Base-by-base conservation (phyloP, 2,113 vertebrate genomes). In the Protomyctophum bolini region DNA sequence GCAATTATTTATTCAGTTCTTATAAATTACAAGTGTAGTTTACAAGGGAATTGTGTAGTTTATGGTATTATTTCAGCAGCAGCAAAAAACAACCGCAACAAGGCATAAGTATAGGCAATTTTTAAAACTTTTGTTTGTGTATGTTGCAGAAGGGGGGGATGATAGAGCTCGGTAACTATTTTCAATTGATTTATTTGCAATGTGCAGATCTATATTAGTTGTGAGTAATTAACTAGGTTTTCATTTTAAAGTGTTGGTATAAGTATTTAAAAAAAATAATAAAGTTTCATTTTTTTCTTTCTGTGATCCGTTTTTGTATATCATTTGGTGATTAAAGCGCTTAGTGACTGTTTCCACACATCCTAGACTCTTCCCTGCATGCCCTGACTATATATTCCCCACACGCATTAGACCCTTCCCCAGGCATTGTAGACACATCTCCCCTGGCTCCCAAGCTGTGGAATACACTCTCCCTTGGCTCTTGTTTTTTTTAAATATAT, bases 151-250 rank as follows among this genome's bases (percentile, higher is more conserved):
- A 88, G 83, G 67, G 73, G 28, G 48, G 14, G 56, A 71, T 86
- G 63, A 82, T 80, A 80, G 74, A 78, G 83, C 80, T 86, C 87
- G 6, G 81, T 86, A 86, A 89, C 79, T 86, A 90, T 89, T 91
- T 90, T 88, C 2, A 66, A 80, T 86, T 83, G 47, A 83, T 89
- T 90, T 83, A 84, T 90, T 91, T 92, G 88, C 86, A 74, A 75
- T 86, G 90, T 91, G 89, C 82, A 91, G 77, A 91, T 91, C 82
- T 91, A 91, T 91, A 88, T 92, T 91, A 91, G 89, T 87, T 91
- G 88, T 90, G 85, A 90, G 89, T 87, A 83, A 83, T 79, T 79
- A 78, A 64, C 88, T 90, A 90, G 87, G 79, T 83, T 87, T 88
- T 87, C 71, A 86, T 89, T 92, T 89, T 28, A 91, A 88, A 87